A percentile compares a stretch with the other conserved stretches of the same genome.
phyloP scores from a whole-genome alignment of 2,113 vertebrate species.

The Zosterops pallidus region DNA sequence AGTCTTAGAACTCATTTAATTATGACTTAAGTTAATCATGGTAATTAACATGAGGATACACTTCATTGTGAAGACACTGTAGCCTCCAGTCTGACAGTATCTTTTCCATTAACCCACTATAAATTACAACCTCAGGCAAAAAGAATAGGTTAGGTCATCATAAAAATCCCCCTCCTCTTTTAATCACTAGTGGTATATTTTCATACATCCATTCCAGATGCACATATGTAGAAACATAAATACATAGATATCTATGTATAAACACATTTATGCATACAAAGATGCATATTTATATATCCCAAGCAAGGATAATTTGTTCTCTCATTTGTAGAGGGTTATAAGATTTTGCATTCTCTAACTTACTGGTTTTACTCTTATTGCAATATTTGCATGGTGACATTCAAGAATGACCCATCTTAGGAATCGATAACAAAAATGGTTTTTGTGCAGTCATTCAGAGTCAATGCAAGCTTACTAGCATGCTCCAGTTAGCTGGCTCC shows the following conservation, averaged over 20 bases:
- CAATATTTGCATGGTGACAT: background rate
- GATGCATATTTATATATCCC: background rate
- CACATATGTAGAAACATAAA: background rate
- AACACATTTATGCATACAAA: background rate
- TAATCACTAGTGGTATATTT: background rate
- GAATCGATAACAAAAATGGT: background rate
- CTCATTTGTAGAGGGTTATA: background rate
- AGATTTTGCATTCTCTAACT: background rate
- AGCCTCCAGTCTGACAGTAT: background rate
- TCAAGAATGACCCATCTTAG: background rate
- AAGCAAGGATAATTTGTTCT: background rate
- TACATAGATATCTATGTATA: background rate
- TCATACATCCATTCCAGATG: background rate
- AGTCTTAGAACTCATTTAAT: background rate
- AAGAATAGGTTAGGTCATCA: background rate
- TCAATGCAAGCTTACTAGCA: background rate
- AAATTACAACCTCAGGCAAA: background rate
- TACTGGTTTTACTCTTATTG: background rate
- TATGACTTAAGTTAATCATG: background rate
- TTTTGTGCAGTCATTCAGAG: background rate
- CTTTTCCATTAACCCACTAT: background rate
- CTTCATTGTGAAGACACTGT: background rate
- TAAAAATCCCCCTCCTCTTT: background rate
- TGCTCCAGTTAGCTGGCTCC: background rate
- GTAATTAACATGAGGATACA: background rate